phyloP scores from a whole-genome alignment of 2,113 vertebrate species.

The Ptychochromis oligacanthus region DNA sequence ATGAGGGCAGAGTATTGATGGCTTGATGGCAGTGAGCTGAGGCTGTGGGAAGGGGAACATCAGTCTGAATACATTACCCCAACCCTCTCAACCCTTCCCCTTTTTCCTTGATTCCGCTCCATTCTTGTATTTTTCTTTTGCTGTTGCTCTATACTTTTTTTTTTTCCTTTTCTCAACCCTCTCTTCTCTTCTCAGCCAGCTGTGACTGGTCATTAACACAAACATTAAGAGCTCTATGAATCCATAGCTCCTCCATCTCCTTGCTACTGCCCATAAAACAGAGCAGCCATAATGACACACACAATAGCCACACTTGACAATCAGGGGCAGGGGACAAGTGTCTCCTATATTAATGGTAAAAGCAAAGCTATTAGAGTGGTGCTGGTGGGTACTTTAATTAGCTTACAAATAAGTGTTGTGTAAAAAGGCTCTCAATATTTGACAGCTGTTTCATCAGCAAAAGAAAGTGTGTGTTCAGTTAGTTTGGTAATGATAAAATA shows the following conservation, averaged over 20 bases:
- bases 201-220: slow-evolving; percentile 74
- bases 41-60: slow-evolving; percentile 58
- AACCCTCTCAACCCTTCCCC: not conserved
- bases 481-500: slow-evolving; percentile 12
- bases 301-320: slow-evolving; percentile 64
- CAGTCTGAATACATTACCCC: slow-evolving; percentile 62
- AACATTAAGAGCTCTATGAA: slow-evolving; percentile 72
- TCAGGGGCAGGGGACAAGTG: slow-evolving; percentile 47
- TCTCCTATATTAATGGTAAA: slow-evolving; percentile 54
- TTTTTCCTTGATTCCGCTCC: slow-evolving; percentile 33
- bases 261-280: slow-evolving; percentile 59
- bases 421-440: slow-evolving; percentile 41
- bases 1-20: slow-evolving; percentile 68
- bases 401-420: slow-evolving; percentile 35
- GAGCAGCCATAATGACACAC: slow-evolving; percentile 62
- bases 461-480: slow-evolving; percentile 15
- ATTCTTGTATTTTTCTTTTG: slow-evolving; percentile 47
- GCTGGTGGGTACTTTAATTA: slow-evolving; percentile 32
- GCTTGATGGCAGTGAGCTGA: slow-evolving; percentile 59
- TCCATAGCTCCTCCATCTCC: slow-evolving; percentile 65
- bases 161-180: slow-evolving; percentile 23
- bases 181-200: slow-evolving; percentile 45
- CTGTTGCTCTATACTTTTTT: slow-evolving; percentile 42
- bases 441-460: slow-evolving; percentile 28
- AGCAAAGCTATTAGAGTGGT: slow-evolving; percentile 60